Base-by-base conservation (phyloP, 1,140 invertebrate genomes). In the Acromyrmex echinatior region DNA sequence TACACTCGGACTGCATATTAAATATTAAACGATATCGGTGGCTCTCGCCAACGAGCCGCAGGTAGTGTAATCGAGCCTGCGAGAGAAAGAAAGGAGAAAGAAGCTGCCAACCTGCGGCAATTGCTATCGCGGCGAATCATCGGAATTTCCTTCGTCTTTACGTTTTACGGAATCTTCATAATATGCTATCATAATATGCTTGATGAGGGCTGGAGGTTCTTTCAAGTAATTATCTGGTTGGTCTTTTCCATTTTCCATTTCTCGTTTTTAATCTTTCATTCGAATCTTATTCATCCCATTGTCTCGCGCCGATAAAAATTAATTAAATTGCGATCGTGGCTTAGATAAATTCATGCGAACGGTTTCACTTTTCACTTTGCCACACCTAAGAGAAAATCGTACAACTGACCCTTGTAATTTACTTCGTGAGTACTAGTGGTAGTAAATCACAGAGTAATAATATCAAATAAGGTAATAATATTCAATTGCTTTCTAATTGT, bases 1-100 rank as follows among this genome's bases (percentile, higher is more conserved):
- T 73, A 78, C 84, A 87, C 85, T 81, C 49, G 39, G 78, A 60
- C 70, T 60, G 89, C 89, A 90, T 90, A 90, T 90, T 90, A 90
- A 90, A 90, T 90, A 87, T 73, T 87, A 87, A 87, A 68, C 66
- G 89, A 85, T 76, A 90, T 90, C 89, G 88, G 66, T 79, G 71
- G 9, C 63, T 58, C 53, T 66, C 18, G 31, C 25, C 53, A 31
- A 68, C 45, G 71, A 73, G 49, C 18, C 62, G 65, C 78, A 45
- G n/a, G 65, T 70, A 81, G 53, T 56, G 58, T 58, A 70, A 86
- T 76, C 82, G 81, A 49, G 28, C 66, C 18, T 35, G 70, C 14
- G 49, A 14, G 39, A 66, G 45, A 70, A 51, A 16, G n/a, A 6
- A 3, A 39, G 35, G 74, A 78, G 58, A 31, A 58, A 82, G 39